Percentiles rank a stretch among this genome's conserved stretches.
Conservation (phyloP, 1,140 invertebrate genomes). For the Ceratina japonica region DNA sequence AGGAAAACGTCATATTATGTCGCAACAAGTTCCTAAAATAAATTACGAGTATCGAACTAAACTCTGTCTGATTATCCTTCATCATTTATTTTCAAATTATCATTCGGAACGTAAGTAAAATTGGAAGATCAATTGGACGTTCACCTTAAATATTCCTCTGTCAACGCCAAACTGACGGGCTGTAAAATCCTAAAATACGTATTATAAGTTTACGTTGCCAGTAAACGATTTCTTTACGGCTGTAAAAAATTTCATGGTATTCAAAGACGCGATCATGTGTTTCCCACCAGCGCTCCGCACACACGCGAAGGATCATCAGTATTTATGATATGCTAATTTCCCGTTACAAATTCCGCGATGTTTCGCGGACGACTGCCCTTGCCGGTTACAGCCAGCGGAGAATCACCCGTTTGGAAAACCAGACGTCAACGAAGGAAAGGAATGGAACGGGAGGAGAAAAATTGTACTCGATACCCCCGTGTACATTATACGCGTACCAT, state of each 20-base stretch:
- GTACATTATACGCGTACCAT: too few species aligned
- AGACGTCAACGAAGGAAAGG: slow-evolving; percentile 49
- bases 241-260: slow-evolving; percentile 6
- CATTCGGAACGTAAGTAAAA: too few species aligned
- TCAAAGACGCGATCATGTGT: slow-evolving; percentile 41
- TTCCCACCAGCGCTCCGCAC: slow-evolving; percentile 2
- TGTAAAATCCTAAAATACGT: neutral
- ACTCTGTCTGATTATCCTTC: slow-evolving; percentile 6
- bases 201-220: neutral
- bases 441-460: slow-evolving; percentile 55
- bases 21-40: slow-evolving; percentile 76
- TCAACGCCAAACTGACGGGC: neutral
- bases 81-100: slow-evolving; percentile 2
- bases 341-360: slow-evolving; percentile 76
- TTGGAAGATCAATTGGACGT: too few species aligned
- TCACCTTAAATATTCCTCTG: too few species aligned
- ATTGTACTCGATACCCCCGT: slow-evolving; percentile 12
- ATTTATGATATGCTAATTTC: slow-evolving; percentile 79
- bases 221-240: neutral
- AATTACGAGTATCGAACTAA: slow-evolving; percentile 65
- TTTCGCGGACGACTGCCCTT: slow-evolving; percentile 67
- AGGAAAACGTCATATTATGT: slow-evolving; percentile 66
- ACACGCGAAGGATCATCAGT: slow-evolving; percentile 65
- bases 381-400: slow-evolving; percentile 51
- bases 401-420: slow-evolving; percentile 70